Conservation (phyloP, 2,888 invertebrate genomes). For the Carcina quercana region DNA sequence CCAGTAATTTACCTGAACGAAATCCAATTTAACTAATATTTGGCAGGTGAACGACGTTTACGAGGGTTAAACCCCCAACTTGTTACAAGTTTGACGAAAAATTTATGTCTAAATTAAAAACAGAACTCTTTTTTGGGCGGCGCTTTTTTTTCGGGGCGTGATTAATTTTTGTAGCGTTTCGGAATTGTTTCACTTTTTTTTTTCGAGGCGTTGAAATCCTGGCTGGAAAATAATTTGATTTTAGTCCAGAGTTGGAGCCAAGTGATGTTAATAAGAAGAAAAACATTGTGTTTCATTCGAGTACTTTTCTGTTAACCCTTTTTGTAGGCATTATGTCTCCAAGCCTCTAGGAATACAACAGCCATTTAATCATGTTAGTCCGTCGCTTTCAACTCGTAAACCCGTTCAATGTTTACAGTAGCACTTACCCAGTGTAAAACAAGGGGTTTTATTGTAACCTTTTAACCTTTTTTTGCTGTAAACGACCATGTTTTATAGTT, state of each 20-base stretch:
- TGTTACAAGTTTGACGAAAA: conserved; percentile 2
- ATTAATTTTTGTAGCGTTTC: conserved; percentile 1
- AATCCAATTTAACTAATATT: conserved; percentile 37
- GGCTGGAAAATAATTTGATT: too few species aligned
- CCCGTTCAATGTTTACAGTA: conserved; percentile 15
- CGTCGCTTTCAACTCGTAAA: conserved; percentile 17
- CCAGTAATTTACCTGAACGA: conserved; percentile 5
- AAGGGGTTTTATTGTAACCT: conserved; percentile 18
- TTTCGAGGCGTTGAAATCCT: background rate
- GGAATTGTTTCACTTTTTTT: background rate
- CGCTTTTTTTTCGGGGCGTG: conserved; percentile 2
- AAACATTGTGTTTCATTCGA: too few species aligned
- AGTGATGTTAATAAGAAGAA: too few species aligned
- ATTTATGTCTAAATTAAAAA: conserved; percentile 1
- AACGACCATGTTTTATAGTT: conserved; percentile 7
- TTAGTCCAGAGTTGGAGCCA: too few species aligned
- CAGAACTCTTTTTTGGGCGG: conserved; percentile 3
- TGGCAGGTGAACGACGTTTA: conserved; percentile 38
- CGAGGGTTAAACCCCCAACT: conserved; percentile 20
- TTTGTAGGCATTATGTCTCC: too few species aligned
- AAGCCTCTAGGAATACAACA: too few species aligned
- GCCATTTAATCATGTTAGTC: too few species aligned
- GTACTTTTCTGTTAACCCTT: too few species aligned
- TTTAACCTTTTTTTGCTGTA: conserved; percentile 11
- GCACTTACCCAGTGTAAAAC: conserved; percentile 19